Percentiles rank a stretch among this genome's conserved stretches.
Evolutionary conservation across 2,797 vertebrate species (phyloP).

Genomic region (Argentina silus): DNA sequence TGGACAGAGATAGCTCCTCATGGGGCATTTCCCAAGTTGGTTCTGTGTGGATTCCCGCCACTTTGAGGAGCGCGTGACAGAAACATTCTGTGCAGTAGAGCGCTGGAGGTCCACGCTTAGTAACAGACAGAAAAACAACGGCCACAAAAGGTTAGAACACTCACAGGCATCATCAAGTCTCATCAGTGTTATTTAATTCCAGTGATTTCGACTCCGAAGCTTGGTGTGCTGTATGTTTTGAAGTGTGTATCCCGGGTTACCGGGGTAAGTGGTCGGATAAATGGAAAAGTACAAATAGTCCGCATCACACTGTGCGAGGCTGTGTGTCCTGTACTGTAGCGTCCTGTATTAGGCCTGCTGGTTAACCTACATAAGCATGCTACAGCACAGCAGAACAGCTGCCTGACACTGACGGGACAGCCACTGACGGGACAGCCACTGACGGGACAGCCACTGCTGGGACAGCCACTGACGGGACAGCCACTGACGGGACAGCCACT

Average conservation of each 20-base stretch:
- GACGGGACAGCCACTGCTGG: no score
- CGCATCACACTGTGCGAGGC: constrained; percentile 10
- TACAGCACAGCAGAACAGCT: constrained; percentile 4
- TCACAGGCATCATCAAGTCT: not conserved
- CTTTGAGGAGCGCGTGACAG: not conserved
- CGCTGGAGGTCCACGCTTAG: not conserved
- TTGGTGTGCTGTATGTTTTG: not conserved
- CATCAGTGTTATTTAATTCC: not conserved
- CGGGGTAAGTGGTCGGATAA: constrained; percentile 8
- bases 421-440: no score
- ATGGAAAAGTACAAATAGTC: constrained; percentile 52
- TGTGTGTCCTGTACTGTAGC: not conserved
- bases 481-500: no score
- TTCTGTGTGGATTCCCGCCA: constrained; percentile 9
- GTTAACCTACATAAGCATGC: constrained; percentile 37
- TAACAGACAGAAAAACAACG: not conserved
- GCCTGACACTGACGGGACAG: not conserved
- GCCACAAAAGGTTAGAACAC: no score
- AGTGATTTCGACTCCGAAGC: not conserved
- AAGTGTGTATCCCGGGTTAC: constrained; percentile 26
- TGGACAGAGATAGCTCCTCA: constrained; percentile 3
- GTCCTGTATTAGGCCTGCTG: no score
- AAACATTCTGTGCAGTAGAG: not conserved
- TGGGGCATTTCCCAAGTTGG: constrained; percentile 3
- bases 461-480: no score